Evolutionary conservation across 2,797 vertebrate genomes (phyloP).

Genomic region (Trichosurus vulpecula): DNA sequence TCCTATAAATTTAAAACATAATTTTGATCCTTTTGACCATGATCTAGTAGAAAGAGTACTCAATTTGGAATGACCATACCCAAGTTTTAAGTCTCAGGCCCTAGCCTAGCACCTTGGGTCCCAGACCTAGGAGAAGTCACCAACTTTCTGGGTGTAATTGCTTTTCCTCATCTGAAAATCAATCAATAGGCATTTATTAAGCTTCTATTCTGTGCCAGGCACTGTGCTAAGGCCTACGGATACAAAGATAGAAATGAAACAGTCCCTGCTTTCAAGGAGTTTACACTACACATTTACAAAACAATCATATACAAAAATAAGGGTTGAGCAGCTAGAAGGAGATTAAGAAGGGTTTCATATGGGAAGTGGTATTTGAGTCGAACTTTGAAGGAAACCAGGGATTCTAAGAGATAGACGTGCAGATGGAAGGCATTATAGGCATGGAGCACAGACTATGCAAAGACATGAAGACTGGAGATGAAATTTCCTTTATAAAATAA

Average conservation of each 20-base stretch:
- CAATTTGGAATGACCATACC: neutral
- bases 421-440: neutral
- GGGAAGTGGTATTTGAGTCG: neutral
- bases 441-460: neutral
- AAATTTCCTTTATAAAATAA: neutral
- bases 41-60: neutral
- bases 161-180: neutral
- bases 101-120: neutral
- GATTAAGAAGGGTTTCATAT: neutral
- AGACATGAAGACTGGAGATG: neutral
- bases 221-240: neutral
- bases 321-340: neutral
- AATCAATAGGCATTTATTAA: neutral
- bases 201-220: neutral
- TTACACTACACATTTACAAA: neutral
- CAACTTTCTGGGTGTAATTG: neutral
- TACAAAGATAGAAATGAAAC: neutral
- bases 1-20: constrained; percentile 64
- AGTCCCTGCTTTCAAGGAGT: neutral
- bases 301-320: neutral
- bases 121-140: neutral
- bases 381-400: neutral
- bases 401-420: neutral
- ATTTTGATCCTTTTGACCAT: constrained; percentile 34
- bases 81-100: neutral